phyloP scores from a whole-genome alignment of 2,888 invertebrate species.

The Trachelus troglodyta region DNA sequence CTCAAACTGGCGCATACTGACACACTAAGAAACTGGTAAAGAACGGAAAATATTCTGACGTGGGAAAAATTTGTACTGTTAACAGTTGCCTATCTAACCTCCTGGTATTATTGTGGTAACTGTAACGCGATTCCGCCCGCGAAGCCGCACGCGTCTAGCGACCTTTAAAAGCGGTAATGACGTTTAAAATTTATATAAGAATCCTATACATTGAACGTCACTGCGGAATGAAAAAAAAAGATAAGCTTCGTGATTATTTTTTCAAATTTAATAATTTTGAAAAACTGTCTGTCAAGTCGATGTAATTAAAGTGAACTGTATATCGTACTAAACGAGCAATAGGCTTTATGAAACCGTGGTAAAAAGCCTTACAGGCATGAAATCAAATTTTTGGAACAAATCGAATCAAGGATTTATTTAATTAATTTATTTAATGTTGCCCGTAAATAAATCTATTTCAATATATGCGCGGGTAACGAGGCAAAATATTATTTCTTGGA shows the following conservation, averaged over 20 bases:
- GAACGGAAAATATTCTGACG: neutral
- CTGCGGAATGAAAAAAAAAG: too few relatives aligned
- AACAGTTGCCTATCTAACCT: conserved; percentile 7
- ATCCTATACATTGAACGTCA: too few relatives aligned
- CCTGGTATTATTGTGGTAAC: conserved; percentile 23
- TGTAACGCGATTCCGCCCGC: conserved; percentile 18
- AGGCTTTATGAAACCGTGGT: neutral
- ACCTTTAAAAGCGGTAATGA: neutral
- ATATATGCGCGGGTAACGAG: neutral
- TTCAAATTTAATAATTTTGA: too few relatives aligned
- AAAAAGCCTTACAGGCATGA: neutral
- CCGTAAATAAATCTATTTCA: neutral
- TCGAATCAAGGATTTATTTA: neutral
- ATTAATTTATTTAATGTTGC: neutral
- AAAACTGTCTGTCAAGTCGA: too few relatives aligned
- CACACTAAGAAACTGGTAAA: neutral
- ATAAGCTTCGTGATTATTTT: too few relatives aligned
- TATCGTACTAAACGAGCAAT: neutral
- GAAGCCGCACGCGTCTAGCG: neutral
- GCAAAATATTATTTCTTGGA: neutral
- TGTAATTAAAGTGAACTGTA: too few relatives aligned
- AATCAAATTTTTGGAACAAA: neutral
- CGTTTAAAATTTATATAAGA: too few relatives aligned
- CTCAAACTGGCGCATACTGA: neutral
- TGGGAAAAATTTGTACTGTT: neutral